phyloP scores from a whole-genome alignment of 2,797 vertebrate species.

The Thalassophryne amazonica region DNA sequence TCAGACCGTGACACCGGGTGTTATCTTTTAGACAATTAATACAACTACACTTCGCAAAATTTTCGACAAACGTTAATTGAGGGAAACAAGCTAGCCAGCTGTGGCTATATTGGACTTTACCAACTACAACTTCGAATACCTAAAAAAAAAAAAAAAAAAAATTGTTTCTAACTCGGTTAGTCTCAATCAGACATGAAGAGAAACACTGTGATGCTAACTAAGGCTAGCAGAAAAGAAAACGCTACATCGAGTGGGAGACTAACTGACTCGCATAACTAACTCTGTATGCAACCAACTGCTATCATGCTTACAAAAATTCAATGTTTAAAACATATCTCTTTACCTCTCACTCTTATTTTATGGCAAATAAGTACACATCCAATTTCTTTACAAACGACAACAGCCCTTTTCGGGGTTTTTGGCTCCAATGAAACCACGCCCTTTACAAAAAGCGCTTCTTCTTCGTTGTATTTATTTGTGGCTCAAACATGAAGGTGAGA shows the following conservation, averaged over 20 bases:
- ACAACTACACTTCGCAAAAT: no score
- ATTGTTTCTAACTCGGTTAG: neutral
- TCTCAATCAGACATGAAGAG: no score
- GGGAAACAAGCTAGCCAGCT: constrained; percentile 24
- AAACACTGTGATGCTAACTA: no score
- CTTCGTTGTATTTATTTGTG: no score
- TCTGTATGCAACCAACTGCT: constrained; percentile 6
- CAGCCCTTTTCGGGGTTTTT: constrained; percentile 36
- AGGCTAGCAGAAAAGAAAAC: neutral
- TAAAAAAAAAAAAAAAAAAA: neutral
- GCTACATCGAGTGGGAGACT: constrained; percentile 29
- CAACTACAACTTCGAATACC: neutral
- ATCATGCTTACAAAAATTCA: neutral
- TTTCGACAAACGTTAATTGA: constrained; percentile 25
- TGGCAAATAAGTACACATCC: neutral
- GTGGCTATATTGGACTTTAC: constrained; percentile 30
- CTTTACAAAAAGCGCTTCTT: constrained; percentile 44
- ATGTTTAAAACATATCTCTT: constrained; percentile 5
- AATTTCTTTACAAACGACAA: constrained; percentile 45
- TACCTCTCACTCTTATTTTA: constrained; percentile 36
- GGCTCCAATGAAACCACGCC: constrained; percentile 68
- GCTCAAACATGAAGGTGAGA: neutral
- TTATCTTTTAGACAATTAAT: no score
- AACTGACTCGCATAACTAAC: constrained; percentile 40
- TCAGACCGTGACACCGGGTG: no score